These are phyloP conservation scores for Rhinopomastus cyanomelas DNA, from an alignment of 2,113 vertebrate genomes.

Conservation along the genomic window DNA sequence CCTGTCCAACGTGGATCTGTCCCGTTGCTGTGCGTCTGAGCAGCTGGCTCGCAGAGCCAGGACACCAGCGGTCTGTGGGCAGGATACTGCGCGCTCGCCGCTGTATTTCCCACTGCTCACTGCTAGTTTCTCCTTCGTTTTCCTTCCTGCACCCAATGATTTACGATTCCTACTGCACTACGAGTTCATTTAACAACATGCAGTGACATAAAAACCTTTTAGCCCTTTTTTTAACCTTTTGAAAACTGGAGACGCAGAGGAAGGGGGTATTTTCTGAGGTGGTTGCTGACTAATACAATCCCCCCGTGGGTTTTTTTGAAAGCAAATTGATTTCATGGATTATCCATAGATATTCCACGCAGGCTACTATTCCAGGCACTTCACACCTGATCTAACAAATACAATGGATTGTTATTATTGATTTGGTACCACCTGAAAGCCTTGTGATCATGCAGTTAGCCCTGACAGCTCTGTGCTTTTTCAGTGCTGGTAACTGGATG, in stretches of 20 bases:
- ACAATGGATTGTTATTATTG: not conserved
- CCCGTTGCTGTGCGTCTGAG: not conserved
- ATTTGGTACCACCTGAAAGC: constrained; percentile 5
- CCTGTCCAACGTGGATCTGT: not conserved
- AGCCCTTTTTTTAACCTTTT: not conserved
- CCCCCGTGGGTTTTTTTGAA: not conserved
- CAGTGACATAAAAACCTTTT: not conserved
- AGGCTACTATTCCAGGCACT: not conserved
- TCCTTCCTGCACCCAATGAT: not conserved
- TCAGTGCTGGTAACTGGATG: not conserved
- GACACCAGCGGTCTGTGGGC: not conserved
- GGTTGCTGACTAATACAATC: not conserved
- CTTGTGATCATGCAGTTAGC: not conserved
- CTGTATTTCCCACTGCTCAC: not conserved
- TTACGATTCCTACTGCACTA: not conserved
- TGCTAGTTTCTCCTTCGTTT: not conserved
- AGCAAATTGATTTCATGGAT: not conserved
- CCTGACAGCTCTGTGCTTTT: not conserved
- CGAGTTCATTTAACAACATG: not conserved
- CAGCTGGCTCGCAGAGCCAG: not conserved
- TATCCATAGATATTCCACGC: not conserved
- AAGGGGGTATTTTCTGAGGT: not conserved
- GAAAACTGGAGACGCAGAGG: not conserved
- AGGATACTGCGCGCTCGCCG: not conserved
- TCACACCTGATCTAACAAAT: not conserved